Conservation (phyloP, 2,888 invertebrate species). For the Nudaria mundana region DNA sequence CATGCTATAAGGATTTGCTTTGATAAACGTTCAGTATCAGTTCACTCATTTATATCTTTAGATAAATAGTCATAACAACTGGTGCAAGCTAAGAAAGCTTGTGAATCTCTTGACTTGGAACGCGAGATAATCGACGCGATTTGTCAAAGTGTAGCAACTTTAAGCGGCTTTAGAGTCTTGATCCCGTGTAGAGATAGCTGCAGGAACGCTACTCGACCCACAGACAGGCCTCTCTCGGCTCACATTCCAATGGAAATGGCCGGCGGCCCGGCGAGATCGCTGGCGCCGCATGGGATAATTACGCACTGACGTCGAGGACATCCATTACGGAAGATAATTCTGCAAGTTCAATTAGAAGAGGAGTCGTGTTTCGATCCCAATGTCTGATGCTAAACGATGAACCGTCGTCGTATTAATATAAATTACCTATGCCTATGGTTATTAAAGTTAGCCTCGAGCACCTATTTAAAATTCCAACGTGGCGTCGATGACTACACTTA, state of each 20-base stretch:
- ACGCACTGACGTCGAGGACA: slow-evolving; percentile 65
- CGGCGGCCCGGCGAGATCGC: slow-evolving; percentile 55
- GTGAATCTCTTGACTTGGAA: slow-evolving; percentile 36
- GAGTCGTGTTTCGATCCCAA: slow-evolving; percentile 57
- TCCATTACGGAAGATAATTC: slow-evolving; percentile 73
- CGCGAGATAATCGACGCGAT: slow-evolving; percentile 48
- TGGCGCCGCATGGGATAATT: slow-evolving; percentile 71
- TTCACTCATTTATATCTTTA: slow-evolving; percentile 38
- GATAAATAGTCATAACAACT: slow-evolving; percentile 20
- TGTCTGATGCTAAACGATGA: slow-evolving; percentile 44
- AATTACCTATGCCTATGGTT: slow-evolving; percentile 50
- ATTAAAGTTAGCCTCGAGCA: slow-evolving; percentile 44
- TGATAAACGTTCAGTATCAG: slow-evolving; percentile 30
- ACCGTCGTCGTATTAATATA: slow-evolving; percentile 42
- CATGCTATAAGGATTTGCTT: slow-evolving; percentile 39
- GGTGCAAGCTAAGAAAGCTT: slow-evolving; percentile 28
- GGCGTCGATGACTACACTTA: slow-evolving; percentile 37
- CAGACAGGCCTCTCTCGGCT: slow-evolving; percentile 46
- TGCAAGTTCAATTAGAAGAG: slow-evolving; percentile 64
- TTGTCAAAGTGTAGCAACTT: slow-evolving; percentile 50
- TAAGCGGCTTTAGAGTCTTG: slow-evolving; percentile 40
- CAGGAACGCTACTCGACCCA: slow-evolving; percentile 65
- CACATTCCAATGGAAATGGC: slow-evolving; percentile 68
- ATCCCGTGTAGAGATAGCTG: slow-evolving; percentile 50
- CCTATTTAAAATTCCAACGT: slow-evolving; percentile 49